Conservation (phyloP, 2,888 invertebrate species). For the Lumbricus terrestris region DNA sequence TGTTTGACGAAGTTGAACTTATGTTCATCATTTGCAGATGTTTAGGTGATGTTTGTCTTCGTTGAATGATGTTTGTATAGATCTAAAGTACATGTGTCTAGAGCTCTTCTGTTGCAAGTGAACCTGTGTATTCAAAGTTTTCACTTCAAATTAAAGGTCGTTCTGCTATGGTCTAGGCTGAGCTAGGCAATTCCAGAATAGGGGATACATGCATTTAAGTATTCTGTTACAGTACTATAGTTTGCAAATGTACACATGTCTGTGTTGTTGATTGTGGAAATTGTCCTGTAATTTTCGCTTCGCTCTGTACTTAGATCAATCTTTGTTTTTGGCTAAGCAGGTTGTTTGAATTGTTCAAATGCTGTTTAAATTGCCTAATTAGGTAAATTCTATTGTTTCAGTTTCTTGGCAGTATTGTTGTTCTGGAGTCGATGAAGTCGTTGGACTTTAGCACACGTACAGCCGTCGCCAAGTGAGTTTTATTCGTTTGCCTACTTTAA, state of each 20-base stretch:
- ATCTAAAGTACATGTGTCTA: no score
- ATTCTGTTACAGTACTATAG: neutral
- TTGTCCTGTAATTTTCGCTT: neutral
- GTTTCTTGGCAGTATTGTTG: slow-evolving; percentile 94
- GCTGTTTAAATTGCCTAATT: neutral
- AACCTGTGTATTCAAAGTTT: no score
- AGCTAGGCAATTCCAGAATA: no score
- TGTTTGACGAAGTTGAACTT: no score
- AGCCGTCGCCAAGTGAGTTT: slow-evolving; percentile 85
- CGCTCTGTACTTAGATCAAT: neutral
- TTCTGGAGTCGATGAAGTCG: slow-evolving; percentile 93
- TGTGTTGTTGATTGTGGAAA: neutral
- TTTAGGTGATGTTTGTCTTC: no score
- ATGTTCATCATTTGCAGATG: no score
- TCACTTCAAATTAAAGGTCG: no score
- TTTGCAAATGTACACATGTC: neutral
- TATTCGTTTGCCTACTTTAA: neutral
- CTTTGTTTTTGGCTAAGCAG: neutral
- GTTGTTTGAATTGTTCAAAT: neutral
- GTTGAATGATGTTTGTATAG: no score
- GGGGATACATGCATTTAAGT: no score
- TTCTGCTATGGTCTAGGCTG: no score
- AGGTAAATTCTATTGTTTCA: slow-evolving; percentile 60
- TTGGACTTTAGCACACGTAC: slow-evolving; percentile 94
- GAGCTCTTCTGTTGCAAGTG: no score